Percentiles rank a stretch among this genome's conserved stretches.
These are phyloP conservation scores for Drosophila littoralis DNA, from an alignment of 1,140 invertebrate species.

Conservation along the genomic window DNA sequence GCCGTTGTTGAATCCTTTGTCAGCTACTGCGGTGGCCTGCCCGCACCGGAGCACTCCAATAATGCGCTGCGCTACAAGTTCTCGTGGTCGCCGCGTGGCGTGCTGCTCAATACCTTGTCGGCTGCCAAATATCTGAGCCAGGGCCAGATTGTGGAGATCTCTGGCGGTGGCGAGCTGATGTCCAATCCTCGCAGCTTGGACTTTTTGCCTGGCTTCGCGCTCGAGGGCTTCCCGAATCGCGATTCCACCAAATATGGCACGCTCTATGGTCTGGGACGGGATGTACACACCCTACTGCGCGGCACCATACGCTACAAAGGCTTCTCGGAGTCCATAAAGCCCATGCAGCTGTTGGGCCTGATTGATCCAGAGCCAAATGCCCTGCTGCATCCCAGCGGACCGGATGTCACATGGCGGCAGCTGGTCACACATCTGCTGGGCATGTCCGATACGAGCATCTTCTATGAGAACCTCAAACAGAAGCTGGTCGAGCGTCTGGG, in stretches of 20 bases:
- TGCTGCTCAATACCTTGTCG: slow-evolving; percentile 94
- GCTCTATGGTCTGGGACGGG: slow-evolving; percentile 92
- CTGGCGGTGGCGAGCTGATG: slow-evolving; percentile 94
- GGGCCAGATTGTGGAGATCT: slow-evolving; percentile 95
- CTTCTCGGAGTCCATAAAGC: slow-evolving; percentile 94
- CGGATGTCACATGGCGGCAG: slow-evolving; percentile 98
- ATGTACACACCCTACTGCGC: slow-evolving; percentile 94
- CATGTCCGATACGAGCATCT: slow-evolving; percentile 93
- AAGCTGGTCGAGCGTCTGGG: slow-evolving; percentile 91
- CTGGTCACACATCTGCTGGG: slow-evolving; percentile 95
- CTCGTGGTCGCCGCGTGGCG: slow-evolving; percentile 97
- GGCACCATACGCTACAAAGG: slow-evolving; percentile 96
- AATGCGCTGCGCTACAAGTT: slow-evolving; percentile 99
- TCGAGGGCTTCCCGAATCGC: slow-evolving; percentile 98
- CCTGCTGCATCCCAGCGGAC: slow-evolving; percentile 95
- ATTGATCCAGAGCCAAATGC: slow-evolving; percentile 95
- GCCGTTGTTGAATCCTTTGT: slow-evolving; percentile 96
- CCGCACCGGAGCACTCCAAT: slow-evolving; percentile 97
- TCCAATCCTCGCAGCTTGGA: slow-evolving; percentile 90
- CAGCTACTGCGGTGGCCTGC: slow-evolving; percentile 98
- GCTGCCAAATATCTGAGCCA: slow-evolving; percentile 94
- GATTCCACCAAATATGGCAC: slow-evolving; percentile 96
- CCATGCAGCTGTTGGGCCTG: slow-evolving; percentile 93
- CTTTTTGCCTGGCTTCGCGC: slow-evolving; percentile 97
- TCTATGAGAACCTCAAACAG: slow-evolving; percentile 96